A percentile compares a stretch with the other conserved stretches of the same genome.
These are phyloP conservation scores for Mugil cephalus DNA, from an alignment of 2,113 vertebrate species.

Conservation along the genomic window DNA sequence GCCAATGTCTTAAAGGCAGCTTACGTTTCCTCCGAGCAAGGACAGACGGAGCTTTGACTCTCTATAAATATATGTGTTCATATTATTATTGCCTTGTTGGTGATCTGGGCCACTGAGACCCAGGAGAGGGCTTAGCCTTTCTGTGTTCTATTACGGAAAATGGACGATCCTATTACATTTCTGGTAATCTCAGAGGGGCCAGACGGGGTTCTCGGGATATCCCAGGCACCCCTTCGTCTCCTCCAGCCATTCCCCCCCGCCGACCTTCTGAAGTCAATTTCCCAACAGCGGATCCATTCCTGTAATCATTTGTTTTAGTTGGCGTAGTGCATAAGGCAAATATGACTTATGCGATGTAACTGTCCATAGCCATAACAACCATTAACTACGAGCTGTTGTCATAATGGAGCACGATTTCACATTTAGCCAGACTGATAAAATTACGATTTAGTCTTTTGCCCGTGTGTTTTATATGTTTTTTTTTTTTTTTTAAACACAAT, in stretches of 20 bases:
- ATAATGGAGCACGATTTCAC: neutral
- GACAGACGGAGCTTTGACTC: slow-evolving; percentile 15
- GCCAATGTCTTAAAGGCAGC: slow-evolving; percentile 49
- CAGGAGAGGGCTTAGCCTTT: slow-evolving; percentile 66
- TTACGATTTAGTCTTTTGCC: neutral
- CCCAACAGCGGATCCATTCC: slow-evolving; percentile 36
- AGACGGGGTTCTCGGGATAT: slow-evolving; percentile 44
- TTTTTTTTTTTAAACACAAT: neutral
- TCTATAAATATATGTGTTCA: slow-evolving; percentile 26
- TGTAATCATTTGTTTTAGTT: slow-evolving; percentile 39
- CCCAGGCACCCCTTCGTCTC: slow-evolving; percentile 37
- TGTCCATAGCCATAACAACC: too few relatives aligned
- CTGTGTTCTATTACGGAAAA: slow-evolving; percentile 78
- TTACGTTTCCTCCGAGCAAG: slow-evolving; percentile 41
- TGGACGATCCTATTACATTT: slow-evolving; percentile 73
- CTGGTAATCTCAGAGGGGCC: slow-evolving; percentile 71
- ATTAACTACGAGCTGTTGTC: neutral
- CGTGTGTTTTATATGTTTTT: too few relatives aligned
- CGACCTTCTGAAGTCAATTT: slow-evolving; percentile 70
- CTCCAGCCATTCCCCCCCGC: slow-evolving; percentile 41
- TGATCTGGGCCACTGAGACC: slow-evolving; percentile 55
- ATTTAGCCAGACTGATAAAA: neutral
- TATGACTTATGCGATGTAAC: too few relatives aligned
- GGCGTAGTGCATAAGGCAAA: neutral
- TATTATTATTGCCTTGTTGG: slow-evolving; percentile 42